phyloP scores from a whole-genome alignment of 2,797 vertebrate genomes.

The Tinamus major region DNA sequence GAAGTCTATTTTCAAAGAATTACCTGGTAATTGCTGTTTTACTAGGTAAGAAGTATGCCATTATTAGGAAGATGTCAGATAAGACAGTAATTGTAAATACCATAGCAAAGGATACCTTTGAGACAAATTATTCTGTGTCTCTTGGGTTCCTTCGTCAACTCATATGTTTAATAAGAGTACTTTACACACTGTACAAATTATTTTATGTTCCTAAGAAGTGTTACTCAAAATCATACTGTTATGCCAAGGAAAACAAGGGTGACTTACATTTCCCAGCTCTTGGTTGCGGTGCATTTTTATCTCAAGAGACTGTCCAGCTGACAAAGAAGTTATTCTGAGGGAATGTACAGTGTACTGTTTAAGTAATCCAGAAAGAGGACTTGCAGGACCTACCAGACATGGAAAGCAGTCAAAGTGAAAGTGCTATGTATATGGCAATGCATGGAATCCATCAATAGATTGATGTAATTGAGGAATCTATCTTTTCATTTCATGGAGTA shows the following conservation, averaged over 20 bases:
- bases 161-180: neutral
- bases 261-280: conserved; percentile 18
- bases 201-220: neutral
- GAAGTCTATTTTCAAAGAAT: conserved; percentile 11
- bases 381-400: neutral
- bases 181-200: neutral
- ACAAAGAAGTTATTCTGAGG: neutral
- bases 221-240: neutral
- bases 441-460: neutral
- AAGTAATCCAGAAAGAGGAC: neutral
- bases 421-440: neutral
- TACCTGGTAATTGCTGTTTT: neutral
- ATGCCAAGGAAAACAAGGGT: neutral
- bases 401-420: neutral
- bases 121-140: conserved; percentile 11
- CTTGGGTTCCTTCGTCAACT: conserved; percentile 3
- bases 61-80: neutral
- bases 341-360: neutral
- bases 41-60: neutral
- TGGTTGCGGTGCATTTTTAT: neutral
- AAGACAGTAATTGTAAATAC: conserved; percentile 27
- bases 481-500: neutral
- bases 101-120: neutral
- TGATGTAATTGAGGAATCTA: neutral
- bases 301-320: neutral